Percentiles rank a stretch among this genome's conserved stretches.
Conservation (phyloP, 2,113 vertebrate species). For the Sigmodon hispidus region DNA sequence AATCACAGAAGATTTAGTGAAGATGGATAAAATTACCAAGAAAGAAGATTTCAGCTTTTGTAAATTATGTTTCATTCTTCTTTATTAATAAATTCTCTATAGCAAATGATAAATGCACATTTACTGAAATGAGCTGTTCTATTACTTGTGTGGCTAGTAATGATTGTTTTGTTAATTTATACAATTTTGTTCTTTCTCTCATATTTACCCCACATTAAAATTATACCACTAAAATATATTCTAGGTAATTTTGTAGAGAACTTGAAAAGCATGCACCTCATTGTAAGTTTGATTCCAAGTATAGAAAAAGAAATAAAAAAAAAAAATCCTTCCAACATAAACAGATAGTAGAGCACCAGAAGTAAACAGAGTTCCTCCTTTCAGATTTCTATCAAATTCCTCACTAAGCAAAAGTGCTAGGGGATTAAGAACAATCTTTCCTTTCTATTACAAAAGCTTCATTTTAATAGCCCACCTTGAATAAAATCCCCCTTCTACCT, state of each 20-base stretch:
- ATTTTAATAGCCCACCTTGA: background rate
- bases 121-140: background rate
- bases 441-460: background rate
- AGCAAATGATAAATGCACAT: background rate
- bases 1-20: background rate
- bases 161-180: background rate
- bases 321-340: background rate
- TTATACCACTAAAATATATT: background rate
- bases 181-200: conserved; percentile 20
- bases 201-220: background rate
- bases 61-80: background rate
- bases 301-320: background rate
- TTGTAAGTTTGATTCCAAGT: background rate
- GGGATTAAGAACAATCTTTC: background rate
- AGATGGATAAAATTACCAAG: background rate
- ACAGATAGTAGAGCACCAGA: conserved; percentile 12
- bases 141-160: background rate
- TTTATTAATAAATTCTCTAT: background rate
- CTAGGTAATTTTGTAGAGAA: background rate
- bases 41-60: background rate
- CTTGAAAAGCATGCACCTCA: background rate
- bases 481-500: background rate
- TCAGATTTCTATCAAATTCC: background rate
- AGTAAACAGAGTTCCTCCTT: background rate
- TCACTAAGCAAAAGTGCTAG: background rate